Conservation (phyloP, 2,888 invertebrate genomes). For the Strigamia maritima region DNA sequence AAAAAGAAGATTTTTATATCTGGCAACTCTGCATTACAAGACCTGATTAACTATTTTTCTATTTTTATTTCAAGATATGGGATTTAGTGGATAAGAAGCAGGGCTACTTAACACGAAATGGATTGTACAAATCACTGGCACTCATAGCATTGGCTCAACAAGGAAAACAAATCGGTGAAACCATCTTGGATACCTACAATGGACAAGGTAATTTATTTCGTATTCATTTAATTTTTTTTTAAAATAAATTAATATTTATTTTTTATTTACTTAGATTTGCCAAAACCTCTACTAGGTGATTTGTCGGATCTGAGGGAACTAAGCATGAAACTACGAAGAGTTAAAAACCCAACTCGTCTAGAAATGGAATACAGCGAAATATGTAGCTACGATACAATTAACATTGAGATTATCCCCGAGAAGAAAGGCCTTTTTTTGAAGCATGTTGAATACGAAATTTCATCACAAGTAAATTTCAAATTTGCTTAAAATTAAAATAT, state of each 20-base stretch:
- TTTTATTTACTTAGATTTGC: constrained; percentile 53
- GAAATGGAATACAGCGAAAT: constrained; percentile 51
- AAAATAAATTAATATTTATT: too few species aligned
- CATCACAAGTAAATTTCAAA: constrained; percentile 41
- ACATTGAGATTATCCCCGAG: constrained; percentile 53
- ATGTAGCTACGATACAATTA: constrained; percentile 50
- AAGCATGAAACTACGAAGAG: constrained; percentile 49
- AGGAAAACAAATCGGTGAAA: constrained; percentile 51
- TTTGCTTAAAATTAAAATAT: not conserved
- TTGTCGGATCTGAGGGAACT: constrained; percentile 49
- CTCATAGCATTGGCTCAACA: constrained; percentile 53
- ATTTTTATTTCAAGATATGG: constrained; percentile 50
- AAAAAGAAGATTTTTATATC: too few species aligned
- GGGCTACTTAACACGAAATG: constrained; percentile 51
- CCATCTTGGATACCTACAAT: constrained; percentile 39
- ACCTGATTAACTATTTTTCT: not conserved
- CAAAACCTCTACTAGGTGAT: constrained; percentile 52
- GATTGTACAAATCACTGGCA: constrained; percentile 53
- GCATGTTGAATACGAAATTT: constrained; percentile 55
- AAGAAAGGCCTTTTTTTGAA: constrained; percentile 54
- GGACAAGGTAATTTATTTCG: constrained; percentile 39
- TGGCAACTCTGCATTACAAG: not conserved
- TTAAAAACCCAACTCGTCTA: constrained; percentile 50
- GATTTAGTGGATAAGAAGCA: constrained; percentile 51
- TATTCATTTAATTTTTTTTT: constrained; percentile 34